These are phyloP conservation scores for Heteronetta atricapilla DNA, from an alignment of 2,113 vertebrate species.

Conservation along the genomic window DNA sequence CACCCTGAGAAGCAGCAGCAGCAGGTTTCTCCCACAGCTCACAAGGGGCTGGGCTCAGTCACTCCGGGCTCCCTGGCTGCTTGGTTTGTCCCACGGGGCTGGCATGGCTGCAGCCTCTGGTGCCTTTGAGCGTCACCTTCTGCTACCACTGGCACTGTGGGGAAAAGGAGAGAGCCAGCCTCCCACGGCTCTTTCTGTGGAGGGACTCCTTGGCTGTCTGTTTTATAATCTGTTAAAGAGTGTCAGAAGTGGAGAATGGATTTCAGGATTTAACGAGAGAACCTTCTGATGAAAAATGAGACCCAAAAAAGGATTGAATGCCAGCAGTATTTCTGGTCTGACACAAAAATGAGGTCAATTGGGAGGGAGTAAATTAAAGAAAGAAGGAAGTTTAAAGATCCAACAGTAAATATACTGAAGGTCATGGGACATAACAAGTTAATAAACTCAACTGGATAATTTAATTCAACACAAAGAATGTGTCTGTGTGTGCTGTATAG, in stretches of 20 bases:
- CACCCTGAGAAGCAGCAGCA: background rate
- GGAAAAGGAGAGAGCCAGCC: background rate
- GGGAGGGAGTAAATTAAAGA: background rate
- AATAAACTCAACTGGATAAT: conserved; percentile 42
- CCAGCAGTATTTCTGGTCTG: background rate
- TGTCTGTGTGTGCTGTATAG: background rate
- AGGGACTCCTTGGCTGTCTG: background rate
- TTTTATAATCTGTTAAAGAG: background rate
- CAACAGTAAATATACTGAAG: conserved; percentile 40
- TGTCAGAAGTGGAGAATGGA: rapidly evolving
- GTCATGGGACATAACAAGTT: conserved; percentile 34
- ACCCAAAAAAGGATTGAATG: background rate
- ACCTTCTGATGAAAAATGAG: background rate
- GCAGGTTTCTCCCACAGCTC: background rate
- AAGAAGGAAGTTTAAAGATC: background rate
- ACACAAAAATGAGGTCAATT: background rate
- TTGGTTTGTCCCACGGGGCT: background rate
- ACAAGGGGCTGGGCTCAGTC: background rate
- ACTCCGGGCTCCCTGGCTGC: background rate
- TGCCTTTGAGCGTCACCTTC: background rate
- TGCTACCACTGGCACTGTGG: rapidly evolving
- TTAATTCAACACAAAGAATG: conserved; percentile 16
- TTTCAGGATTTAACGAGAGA: background rate
- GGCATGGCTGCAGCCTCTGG: rapidly evolving
- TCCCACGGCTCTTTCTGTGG: background rate